Evolutionary conservation across 2,797 vertebrate species (phyloP), one percentile per base, ranked within the genome.

Genomic region (Megaceryle alcyon): DNA sequence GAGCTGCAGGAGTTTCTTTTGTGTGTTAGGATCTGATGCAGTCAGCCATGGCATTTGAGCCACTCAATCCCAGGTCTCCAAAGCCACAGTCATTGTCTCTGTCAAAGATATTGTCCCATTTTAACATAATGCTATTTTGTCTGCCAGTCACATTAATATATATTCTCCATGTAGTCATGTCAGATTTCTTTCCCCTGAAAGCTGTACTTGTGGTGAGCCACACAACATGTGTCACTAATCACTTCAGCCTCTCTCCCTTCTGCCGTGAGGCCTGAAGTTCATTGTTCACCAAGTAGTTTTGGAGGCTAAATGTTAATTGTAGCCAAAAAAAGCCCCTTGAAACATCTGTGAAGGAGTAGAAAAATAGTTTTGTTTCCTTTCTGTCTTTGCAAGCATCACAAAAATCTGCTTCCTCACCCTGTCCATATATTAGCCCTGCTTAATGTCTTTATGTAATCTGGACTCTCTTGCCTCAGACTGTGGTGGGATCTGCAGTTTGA

Each of bases 151-250:
- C 0, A 1, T 35, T 37, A 22, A 53, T 57, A 26, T 15, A 14
- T 59, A 13, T 41, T 39, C 29, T 33, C 65, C 33, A 7, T 7
- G 0, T 31, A 28, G 29, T 60, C 57, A 16, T 35, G 29, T 81
- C 43, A 22, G 29, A 9, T 44, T 53, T 57, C 31, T 65, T 70
- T 43, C 21, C 17, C 29, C 33, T 53, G 44, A 10, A 26, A 39
- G 49, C 16, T 9, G 7, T 37, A 7, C 23, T 15, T 43, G 26
- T 43, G 39, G 59, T 9, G 59, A 39, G 43, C 13, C 29, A 14
- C 8, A 33, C 54, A 14, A 28, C 1, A 0, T 5, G 37, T 12
- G 31, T n/a, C 31, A 3, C 31, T 15, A 11, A 35, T 19, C 26
- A 26, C 48, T 35, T n/a, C 39, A 26, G 56, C 18, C 26, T 25